A percentile compares a stretch with the other conserved stretches of the same genome.
Conservation (phyloP, 2,113 vertebrate genomes). For the Brachypodius melanocephalos region DNA sequence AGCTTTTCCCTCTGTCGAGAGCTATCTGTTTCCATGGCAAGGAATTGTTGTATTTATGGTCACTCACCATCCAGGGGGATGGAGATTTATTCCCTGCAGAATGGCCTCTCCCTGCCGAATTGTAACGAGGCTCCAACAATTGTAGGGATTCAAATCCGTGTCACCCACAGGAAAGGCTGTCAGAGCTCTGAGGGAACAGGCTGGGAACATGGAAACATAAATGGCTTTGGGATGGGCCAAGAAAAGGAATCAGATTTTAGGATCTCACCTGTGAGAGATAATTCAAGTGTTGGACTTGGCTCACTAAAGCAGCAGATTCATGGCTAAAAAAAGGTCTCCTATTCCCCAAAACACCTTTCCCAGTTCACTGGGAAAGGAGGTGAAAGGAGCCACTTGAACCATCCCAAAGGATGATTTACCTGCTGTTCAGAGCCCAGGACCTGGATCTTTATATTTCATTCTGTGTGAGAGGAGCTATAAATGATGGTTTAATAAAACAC, state of each 20-base stretch:
- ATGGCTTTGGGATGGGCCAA: background rate
- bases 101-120: background rate
- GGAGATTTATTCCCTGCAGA: background rate
- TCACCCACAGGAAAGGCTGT: rapidly evolving
- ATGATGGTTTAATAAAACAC: background rate
- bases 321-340: background rate
- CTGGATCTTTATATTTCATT: background rate
- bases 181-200: background rate
- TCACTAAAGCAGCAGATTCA: background rate
- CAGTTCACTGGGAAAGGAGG: background rate
- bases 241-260: background rate
- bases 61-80: background rate
- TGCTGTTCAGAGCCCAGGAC: background rate
- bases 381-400: background rate
- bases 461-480: background rate
- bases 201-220: background rate
- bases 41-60: background rate
- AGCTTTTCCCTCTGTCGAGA: background rate
- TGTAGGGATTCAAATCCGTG: background rate
- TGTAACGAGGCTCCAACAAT: background rate
- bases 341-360: background rate
- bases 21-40: constrained; percentile 42
- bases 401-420: background rate
- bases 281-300: background rate
- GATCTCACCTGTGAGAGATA: background rate